These are phyloP conservation scores for Falco berigora DNA, from an alignment of 2,797 vertebrate species.

Conservation along the genomic window DNA sequence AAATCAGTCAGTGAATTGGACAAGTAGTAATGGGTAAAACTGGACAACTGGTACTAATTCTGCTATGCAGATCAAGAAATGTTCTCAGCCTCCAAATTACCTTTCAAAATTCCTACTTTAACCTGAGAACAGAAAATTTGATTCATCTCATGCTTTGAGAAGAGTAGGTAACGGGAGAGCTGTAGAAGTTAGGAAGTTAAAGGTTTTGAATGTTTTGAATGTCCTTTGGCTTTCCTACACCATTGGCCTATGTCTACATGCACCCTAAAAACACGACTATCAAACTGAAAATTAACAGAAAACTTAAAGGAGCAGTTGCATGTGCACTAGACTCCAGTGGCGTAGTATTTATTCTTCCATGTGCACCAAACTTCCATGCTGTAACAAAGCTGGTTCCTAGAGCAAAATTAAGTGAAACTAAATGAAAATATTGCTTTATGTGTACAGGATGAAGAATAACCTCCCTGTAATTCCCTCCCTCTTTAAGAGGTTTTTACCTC, in stretches of 20 bases:
- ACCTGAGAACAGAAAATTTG: not conserved
- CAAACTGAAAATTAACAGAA: not conserved
- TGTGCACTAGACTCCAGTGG: not conserved
- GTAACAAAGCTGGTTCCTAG: not conserved
- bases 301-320: not conserved
- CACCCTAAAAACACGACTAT: not conserved
- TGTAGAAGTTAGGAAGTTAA: not conserved
- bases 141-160: not conserved
- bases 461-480: not conserved
- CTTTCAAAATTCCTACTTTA: not conserved
- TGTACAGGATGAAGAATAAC: not conserved
- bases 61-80: not conserved
- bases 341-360: not conserved
- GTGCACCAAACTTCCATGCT: not conserved
- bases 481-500: not conserved
- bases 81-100: not conserved
- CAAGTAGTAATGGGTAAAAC: not conserved
- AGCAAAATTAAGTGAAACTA: not conserved
- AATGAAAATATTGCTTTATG: not conserved
- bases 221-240: not conserved
- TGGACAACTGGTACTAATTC: not conserved
- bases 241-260: not conserved
- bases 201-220: not conserved
- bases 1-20: not conserved
- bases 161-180: not conserved